A percentile compares a stretch with the other conserved stretches of the same genome.
These are phyloP conservation scores for Halcyon senegalensis DNA, from an alignment of 2,113 vertebrate genomes.

Conservation along the genomic window DNA sequence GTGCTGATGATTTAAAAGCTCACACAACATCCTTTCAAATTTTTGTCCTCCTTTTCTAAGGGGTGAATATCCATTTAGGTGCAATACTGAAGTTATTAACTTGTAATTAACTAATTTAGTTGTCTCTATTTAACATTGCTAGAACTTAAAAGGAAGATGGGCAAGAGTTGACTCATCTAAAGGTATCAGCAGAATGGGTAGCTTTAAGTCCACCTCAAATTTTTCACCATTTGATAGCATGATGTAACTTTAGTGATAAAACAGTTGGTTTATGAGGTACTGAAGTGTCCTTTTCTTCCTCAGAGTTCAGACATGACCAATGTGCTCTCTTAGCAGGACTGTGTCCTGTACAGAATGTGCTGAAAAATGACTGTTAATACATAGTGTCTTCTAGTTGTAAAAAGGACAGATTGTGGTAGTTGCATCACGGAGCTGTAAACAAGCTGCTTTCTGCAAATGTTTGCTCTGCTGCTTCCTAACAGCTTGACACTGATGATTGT, in stretches of 20 bases:
- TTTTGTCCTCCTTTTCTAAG: background rate
- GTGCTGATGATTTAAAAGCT: background rate
- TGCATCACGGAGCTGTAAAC: background rate
- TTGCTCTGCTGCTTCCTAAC: background rate
- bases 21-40: background rate
- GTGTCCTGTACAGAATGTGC: background rate
- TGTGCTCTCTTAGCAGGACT: background rate
- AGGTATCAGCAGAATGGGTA: background rate
- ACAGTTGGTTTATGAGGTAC: background rate
- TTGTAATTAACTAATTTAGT: background rate
- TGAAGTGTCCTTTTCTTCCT: background rate
- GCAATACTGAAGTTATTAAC: background rate
- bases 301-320: background rate
- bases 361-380: background rate
- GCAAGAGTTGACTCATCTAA: background rate
- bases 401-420: constrained; percentile 43
- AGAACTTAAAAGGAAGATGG: background rate
- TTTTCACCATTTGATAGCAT: background rate
- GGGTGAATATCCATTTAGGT: background rate
- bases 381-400: background rate
- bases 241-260: background rate
- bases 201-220: background rate
- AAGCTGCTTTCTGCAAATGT: constrained; percentile 38
- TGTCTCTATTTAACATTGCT: background rate
- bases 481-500: constrained; percentile 3